Percentiles rank a stretch among this genome's conserved stretches.
Evolutionary conservation across 2,113 vertebrate species (phyloP).

Genomic region (Menidia beryllina): DNA sequence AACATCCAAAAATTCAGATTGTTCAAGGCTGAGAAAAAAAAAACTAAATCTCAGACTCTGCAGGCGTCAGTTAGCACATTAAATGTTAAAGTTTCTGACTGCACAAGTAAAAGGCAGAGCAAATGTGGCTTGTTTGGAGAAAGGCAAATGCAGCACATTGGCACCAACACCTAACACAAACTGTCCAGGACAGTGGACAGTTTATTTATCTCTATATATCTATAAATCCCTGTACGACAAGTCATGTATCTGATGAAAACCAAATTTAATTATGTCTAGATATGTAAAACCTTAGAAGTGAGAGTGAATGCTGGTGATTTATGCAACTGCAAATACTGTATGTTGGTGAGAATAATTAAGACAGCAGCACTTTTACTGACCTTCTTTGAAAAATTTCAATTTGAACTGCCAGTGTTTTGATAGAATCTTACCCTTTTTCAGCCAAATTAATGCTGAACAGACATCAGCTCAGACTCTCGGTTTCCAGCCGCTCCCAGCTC

Average conservation of each 20-base stretch:
- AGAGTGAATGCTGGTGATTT: too few relatives aligned
- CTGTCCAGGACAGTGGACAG: too few relatives aligned
- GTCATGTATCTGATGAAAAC: too few relatives aligned
- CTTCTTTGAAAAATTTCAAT: neutral
- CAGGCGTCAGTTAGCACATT: neutral
- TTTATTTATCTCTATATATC: too few relatives aligned
- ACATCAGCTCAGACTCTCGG: conserved; percentile 18
- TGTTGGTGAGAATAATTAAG: too few relatives aligned
- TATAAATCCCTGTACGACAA: too few relatives aligned
- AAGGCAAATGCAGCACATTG: neutral
- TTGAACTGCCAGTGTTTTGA: neutral
- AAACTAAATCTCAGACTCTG: neutral
- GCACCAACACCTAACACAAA: too few relatives aligned
- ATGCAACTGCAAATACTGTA: too few relatives aligned
- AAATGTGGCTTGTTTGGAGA: neutral
- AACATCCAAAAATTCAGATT: too few relatives aligned
- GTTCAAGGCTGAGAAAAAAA: neutral
- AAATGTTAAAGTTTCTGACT: too few relatives aligned
- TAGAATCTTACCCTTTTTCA: neutral
- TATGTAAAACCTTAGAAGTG: too few relatives aligned
- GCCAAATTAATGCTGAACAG: neutral
- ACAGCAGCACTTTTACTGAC: neutral
- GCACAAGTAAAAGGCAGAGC: neutral
- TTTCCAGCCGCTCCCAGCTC: neutral
- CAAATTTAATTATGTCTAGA: too few relatives aligned